Percentiles rank a stretch among this genome's conserved stretches.
phyloP scores from a whole-genome alignment of 2,113 vertebrate genomes.

The Ornithorhynchus anatinus region DNA sequence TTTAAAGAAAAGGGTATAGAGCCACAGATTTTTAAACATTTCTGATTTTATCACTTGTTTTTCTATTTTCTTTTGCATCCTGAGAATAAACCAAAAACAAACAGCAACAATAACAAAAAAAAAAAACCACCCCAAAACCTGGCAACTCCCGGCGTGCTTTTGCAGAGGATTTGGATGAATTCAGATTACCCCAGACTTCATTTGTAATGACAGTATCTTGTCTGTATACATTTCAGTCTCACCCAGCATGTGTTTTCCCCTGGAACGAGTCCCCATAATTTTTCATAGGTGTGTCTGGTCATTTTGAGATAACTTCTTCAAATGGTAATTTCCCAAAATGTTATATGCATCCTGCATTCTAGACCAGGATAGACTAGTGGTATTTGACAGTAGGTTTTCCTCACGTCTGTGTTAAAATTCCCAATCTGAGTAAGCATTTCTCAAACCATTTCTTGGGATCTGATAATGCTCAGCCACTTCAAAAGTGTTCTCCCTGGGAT shows the following conservation, averaged over 20 bases:
- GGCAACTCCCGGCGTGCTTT: background rate
- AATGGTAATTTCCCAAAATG: background rate
- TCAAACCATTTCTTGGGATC: too few relatives aligned
- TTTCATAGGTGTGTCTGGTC: background rate
- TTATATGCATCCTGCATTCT: background rate
- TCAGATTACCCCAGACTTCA: constrained; percentile 33
- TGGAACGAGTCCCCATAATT: constrained; percentile 5
- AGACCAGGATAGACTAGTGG: too few relatives aligned
- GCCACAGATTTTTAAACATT: constrained; percentile 34
- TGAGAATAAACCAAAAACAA: constrained; percentile 1
- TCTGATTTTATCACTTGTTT: constrained; percentile 9
- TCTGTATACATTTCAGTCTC: background rate
- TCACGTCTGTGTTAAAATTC: background rate
- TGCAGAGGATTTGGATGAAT: constrained; percentile 17
- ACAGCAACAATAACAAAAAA: too few relatives aligned
- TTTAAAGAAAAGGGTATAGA: too few relatives aligned
- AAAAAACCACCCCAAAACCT: too few relatives aligned
- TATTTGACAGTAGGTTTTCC: fast-evolving
- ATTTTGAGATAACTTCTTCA: background rate
- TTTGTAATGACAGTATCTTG: constrained; percentile 45
- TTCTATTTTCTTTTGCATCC: constrained; percentile 4
- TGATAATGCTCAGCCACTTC: too few relatives aligned
- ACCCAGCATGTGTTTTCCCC: constrained; percentile 8
- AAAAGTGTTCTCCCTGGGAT: too few relatives aligned
- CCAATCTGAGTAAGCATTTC: background rate